Evolutionary conservation across 30 jellyfish, hydroid and myxozoan genomes (phyloP), one percentile per base, ranked within the genome.

Genomic region (Hydractinia symbiolongicarpus): DNA sequence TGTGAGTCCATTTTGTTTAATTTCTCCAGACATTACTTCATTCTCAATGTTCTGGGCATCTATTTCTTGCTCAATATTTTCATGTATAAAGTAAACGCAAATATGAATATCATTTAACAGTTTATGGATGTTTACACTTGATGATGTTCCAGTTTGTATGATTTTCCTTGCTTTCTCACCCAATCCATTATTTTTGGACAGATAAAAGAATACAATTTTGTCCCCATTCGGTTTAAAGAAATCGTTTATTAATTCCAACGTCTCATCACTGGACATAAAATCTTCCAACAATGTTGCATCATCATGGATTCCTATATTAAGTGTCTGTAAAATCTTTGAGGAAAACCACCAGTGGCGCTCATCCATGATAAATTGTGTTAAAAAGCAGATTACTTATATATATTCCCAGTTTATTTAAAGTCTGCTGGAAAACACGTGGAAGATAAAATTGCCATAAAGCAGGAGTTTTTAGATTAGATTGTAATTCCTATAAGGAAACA

Each of bases 271-370:
- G 14, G 96, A 71, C 53, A 88, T 50, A 74, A 88, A 88, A 75
- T 82, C 94, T 53, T 88, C 96, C 8, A 82, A 85, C 60, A 88
- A 60, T 16, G 67, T 77, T 54, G 81, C 81, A 30, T 72, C 78
- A 9, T 78, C 54, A 15, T 76, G 83, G 11, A 57, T 74, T 15
- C 67, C 89, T 51, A 83, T 57, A 52, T 83, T 81, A 53, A 88
- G 83, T 54, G 96, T 67, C 69, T 88, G 89, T 9, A 77, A 90
- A 54, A 88, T 80, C 78, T 88, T 88, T 15, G 89, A 76, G 49
- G 96, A 87, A 20, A 88, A 79, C 96, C 96, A 88, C 96, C 96
- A 88, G 50, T 88, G 96, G 53, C 96, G 71, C 64, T 88, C 96
- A 83, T 88, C 96, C 96, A 88, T 88, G 44, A 30, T 30, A 30